Evolutionary conservation across 2,797 vertebrate species (phyloP).

Genomic region (Muscicapa striata): DNA sequence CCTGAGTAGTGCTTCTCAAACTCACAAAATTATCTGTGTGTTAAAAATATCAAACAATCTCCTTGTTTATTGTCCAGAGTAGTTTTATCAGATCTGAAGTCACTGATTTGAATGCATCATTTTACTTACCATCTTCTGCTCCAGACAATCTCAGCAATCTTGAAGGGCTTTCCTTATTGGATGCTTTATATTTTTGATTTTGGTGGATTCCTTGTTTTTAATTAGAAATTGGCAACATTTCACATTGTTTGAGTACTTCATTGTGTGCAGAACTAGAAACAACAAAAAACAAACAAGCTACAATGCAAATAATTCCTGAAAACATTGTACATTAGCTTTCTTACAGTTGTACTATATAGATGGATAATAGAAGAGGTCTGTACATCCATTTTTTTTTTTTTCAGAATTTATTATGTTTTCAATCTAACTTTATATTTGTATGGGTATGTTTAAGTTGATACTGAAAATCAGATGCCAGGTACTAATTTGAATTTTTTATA

Average conservation of each 20-base stretch:
- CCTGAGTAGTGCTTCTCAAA: background rate
- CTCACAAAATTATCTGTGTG: background rate
- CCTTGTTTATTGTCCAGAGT: background rate
- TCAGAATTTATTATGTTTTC: background rate
- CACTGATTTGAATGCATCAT: background rate
- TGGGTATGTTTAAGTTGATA: background rate
- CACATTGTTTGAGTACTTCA: background rate
- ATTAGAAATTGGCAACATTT: background rate
- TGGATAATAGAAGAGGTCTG: background rate
- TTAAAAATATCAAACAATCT: background rate
- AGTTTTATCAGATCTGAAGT: background rate
- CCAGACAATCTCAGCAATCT: background rate
- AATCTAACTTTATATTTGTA: background rate
- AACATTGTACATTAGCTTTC: background rate
- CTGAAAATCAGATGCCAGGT: background rate
- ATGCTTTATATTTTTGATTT: background rate
- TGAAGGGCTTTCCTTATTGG: background rate
- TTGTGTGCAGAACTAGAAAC: background rate
- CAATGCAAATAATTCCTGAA: background rate
- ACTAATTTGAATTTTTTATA: background rate
- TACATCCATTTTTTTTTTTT: background rate
- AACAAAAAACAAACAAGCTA: background rate
- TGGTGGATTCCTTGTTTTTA: background rate
- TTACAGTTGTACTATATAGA: background rate
- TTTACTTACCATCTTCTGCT: background rate